Conservation (phyloP, 1,140 invertebrate species). For the Heliconius eleuchia region DNA sequence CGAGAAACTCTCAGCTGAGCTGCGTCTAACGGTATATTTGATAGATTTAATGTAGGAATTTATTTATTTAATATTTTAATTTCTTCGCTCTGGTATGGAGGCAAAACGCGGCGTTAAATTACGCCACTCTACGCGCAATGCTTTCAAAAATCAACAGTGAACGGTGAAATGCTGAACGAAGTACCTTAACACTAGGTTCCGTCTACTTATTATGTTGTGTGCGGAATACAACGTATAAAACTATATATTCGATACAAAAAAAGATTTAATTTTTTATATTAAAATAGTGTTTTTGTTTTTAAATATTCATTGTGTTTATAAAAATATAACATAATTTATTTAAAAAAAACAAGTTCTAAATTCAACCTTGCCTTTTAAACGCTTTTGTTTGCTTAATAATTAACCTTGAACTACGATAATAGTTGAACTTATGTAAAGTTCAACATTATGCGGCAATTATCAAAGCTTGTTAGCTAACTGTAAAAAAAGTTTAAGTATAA, state of each 20-base stretch:
- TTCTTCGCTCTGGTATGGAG: too few species aligned
- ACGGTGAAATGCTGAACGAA: too few species aligned
- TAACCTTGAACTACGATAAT: not conserved
- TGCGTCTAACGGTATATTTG: slow-evolving; percentile 4
- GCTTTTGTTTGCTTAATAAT: not conserved
- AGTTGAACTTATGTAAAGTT: not conserved
- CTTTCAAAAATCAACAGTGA: too few species aligned
- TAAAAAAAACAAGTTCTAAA: too few species aligned
- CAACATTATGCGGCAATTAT: not conserved
- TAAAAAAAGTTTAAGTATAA: not conserved
- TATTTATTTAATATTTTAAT: not conserved
- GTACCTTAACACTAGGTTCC: too few species aligned
- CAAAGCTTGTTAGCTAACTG: not conserved
- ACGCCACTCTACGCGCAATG: too few species aligned
- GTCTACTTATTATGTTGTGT: too few species aligned
- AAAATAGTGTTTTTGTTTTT: not conserved
- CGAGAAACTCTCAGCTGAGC: slow-evolving; percentile 1
- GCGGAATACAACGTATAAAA: too few species aligned
- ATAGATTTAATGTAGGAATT: not conserved
- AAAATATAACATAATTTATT: too few species aligned
- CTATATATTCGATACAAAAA: not conserved
- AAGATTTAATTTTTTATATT: not conserved
- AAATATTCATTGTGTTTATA: not conserved
- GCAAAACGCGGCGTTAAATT: too few species aligned
- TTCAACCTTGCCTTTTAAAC: not conserved